These are phyloP conservation scores for Bradypodion ventrale DNA, from an alignment of 2,797 vertebrate species.

Conservation along the genomic window DNA sequence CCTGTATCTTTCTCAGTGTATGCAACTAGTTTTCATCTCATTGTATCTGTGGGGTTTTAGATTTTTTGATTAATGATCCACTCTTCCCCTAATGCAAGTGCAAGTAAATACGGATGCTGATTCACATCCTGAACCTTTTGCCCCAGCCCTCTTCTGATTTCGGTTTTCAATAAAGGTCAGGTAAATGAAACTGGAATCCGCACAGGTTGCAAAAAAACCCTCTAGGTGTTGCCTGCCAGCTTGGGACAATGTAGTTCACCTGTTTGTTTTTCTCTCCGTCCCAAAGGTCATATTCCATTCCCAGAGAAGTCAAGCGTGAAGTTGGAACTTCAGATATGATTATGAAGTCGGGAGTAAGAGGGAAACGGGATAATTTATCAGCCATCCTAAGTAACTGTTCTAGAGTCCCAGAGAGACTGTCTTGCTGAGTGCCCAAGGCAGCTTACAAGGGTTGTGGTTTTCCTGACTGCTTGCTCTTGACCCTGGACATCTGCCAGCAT, in stretches of 20 bases:
- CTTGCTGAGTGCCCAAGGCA: slow-evolving; percentile 44
- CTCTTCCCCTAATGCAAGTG: slow-evolving; percentile 54
- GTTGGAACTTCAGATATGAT: slow-evolving; percentile 47
- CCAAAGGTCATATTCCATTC: slow-evolving; percentile 64
- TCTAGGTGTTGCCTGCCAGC: slow-evolving; percentile 62
- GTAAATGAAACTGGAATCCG: slow-evolving; percentile 31
- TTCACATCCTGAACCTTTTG: slow-evolving; percentile 58
- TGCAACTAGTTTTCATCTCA: slow-evolving; percentile 26
- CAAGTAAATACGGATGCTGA: slow-evolving; percentile 51
- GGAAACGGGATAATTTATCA: slow-evolving; percentile 55
- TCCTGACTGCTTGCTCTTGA: background rate
- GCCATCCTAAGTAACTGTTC: slow-evolving; percentile 33
- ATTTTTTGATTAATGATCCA: slow-evolving; percentile 40
- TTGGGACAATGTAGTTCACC: slow-evolving; percentile 74
- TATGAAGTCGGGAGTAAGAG: slow-evolving; percentile 44
- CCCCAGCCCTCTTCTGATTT: slow-evolving; percentile 47
- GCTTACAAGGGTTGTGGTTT: slow-evolving; percentile 29
- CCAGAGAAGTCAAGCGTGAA: slow-evolving; percentile 70
- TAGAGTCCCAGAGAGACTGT: slow-evolving; percentile 44
- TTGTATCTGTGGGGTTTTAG: background rate
- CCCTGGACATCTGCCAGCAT: background rate
- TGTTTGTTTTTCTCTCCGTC: slow-evolving; percentile 73
- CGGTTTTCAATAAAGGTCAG: slow-evolving; percentile 54
- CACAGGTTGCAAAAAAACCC: slow-evolving; percentile 53
- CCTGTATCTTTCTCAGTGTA: background rate